Evolutionary conservation across 2,797 vertebrate species (phyloP).

Genomic region (Chaetophractus vellerosus): DNA sequence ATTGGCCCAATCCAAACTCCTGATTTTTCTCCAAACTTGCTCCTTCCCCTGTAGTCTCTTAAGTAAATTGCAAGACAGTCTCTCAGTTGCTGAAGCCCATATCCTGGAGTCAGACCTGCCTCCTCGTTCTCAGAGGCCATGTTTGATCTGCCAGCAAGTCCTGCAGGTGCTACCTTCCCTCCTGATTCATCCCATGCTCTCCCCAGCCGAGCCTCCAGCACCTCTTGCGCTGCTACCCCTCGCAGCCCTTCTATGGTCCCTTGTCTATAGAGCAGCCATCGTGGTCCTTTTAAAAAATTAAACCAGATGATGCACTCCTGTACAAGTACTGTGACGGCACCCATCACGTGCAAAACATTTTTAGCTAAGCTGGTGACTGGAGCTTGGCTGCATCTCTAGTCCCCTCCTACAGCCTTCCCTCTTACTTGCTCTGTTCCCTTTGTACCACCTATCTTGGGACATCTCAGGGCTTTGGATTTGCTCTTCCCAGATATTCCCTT

Average conservation of each 20-base stretch:
- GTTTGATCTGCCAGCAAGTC: not conserved
- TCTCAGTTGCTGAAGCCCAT: not conserved
- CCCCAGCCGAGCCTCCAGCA: fast-evolving
- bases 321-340: no score
- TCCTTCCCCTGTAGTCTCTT: not conserved
- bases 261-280: not conserved
- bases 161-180: not conserved
- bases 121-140: not conserved
- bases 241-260: fast-evolving
- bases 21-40: not conserved
- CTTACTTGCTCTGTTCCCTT: fast-evolving
- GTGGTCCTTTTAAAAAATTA: not conserved
- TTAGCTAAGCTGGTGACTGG: not conserved
- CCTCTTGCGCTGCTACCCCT: no score
- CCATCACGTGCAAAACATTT: no score
- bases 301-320: no score
- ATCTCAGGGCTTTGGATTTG: not conserved
- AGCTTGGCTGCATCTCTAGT: fast-evolving
- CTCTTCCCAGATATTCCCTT: not conserved
- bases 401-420: fast-evolving
- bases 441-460: fast-evolving
- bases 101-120: not conserved
- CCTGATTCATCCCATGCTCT: not conserved
- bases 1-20: not conserved
- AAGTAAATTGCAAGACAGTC: not conserved